phyloP scores from a whole-genome alignment of 2,888 invertebrate species.

The Himalopsyche anomala region DNA sequence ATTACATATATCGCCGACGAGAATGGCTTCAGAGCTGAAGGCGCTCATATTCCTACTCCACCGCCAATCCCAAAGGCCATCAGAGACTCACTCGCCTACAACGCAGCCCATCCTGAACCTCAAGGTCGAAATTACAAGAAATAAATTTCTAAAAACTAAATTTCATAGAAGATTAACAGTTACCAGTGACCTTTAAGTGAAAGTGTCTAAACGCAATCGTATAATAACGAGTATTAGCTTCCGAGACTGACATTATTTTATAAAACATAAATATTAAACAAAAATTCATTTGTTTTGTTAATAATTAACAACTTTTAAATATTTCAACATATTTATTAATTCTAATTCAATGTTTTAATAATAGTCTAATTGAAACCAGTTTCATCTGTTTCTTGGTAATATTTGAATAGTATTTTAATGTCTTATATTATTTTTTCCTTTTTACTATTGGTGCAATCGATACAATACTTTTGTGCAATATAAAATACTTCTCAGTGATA shows the following conservation, averaged over 20 bases:
- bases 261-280: background rate
- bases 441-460: no score
- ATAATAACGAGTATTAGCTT: background rate
- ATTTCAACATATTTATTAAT: background rate
- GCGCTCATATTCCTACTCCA: conserved; percentile 73
- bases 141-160: conserved; percentile 6
- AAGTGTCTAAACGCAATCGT: background rate
- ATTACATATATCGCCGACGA: conserved; percentile 75
- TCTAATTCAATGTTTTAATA: no score
- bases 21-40: conserved; percentile 74
- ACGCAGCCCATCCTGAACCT: conserved; percentile 65
- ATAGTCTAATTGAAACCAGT: no score
- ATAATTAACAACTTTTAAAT: background rate
- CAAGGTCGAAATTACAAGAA: conserved; percentile 59
- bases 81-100: conserved; percentile 65
- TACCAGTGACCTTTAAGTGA: conserved; percentile 40
- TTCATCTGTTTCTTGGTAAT: no score
- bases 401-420: no score
- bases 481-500: no score
- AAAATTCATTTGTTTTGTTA: background rate
- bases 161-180: background rate
- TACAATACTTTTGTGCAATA: no score
- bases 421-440: no score
- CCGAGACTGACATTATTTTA: background rate
- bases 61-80: conserved; percentile 69